These are phyloP conservation scores for Danaus plexippus DNA, from an alignment of 1,140 invertebrate species.

Conservation along the genomic window DNA sequence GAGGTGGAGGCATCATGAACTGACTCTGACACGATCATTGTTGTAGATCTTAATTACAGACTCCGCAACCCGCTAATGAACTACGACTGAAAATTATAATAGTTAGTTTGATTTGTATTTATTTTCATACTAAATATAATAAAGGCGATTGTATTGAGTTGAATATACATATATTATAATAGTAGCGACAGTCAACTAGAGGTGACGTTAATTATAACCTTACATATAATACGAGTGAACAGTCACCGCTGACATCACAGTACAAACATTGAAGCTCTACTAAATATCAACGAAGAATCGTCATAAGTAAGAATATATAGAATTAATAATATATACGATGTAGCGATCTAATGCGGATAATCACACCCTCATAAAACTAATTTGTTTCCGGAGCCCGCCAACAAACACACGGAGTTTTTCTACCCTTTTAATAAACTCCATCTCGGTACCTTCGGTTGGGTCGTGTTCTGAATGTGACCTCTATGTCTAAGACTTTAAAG, in stretches of 20 bases:
- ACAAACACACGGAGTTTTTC: conserved; percentile 22
- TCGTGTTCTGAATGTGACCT: background rate
- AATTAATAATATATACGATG: conserved; percentile 4
- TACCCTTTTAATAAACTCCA: conserved; percentile 24
- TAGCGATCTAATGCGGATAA: conserved; percentile 21
- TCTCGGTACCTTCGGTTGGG: conserved; percentile 6
- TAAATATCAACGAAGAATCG: too few relatives aligned
- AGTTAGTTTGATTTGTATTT: too few relatives aligned
- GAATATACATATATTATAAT: too few relatives aligned
- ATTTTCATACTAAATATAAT: too few relatives aligned
- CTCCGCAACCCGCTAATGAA: conserved; percentile 5
- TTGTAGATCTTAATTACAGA: conserved; percentile 23
- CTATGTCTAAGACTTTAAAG: background rate
- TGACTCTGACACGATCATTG: conserved; percentile 18
- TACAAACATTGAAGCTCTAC: too few relatives aligned
- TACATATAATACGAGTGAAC: too few relatives aligned
- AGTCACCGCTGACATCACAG: too few relatives aligned
- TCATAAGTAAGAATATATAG: too few relatives aligned
- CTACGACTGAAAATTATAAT: too few relatives aligned
- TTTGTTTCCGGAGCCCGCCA: conserved; percentile 18
- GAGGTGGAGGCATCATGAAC: background rate
- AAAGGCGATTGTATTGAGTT: too few relatives aligned
- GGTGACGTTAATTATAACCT: too few relatives aligned
- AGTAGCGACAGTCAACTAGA: too few relatives aligned
- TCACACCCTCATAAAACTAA: conserved; percentile 26